Evolutionary conservation across 2,888 invertebrate genomes (phyloP), one percentile per base, ranked within the genome.

Genomic region (Epistrophe eligans): DNA sequence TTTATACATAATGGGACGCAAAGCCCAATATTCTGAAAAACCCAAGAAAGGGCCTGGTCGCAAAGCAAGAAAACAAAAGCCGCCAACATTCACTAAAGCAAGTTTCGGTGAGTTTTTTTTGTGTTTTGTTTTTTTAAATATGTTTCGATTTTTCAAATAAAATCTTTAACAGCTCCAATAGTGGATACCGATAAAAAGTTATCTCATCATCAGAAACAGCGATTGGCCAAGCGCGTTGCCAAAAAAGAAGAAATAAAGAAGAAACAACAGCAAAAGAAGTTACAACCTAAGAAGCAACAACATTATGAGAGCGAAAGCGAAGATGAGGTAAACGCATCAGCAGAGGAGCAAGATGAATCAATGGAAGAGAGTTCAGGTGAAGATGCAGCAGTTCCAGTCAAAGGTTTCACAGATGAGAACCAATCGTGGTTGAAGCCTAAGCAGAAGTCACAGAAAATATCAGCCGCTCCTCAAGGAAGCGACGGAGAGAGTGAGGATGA

Each of bases 41-140:
- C 95, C 94, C 2, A 97, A 97, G 91, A 96, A 95, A 90, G 98
- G 98, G 0, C 97, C 97, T 10, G 98, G 98, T 0, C 95, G 96
- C 88, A 98, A 98, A 93, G 94, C 97, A 0, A 96, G 95, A 89
- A 98, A 98, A 91, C 98, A 98, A 91, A 95, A 95, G 57, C 96
- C 96, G 89, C 98, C 98, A 2, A 94, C 94, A 64, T 93, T 91
- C 81, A 88, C 89, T 3, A 92, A 92, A 73, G 90, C 91, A 82
- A 88, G 91, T 0, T 91, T 92, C 55, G 92, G 92, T 93, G 90
- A 90, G 90, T 77, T 28, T 7, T 2, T 4, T 8, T 60, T 24
- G 13, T 8, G 40, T 10, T 67, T 19, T 24, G 3, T n/a, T 58
- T 17, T n/a, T 58, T 24, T 52, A 19, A 7, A 50, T 32, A 35